phyloP scores from a whole-genome alignment of 1,140 invertebrate genomes.

The Battus philenor region DNA sequence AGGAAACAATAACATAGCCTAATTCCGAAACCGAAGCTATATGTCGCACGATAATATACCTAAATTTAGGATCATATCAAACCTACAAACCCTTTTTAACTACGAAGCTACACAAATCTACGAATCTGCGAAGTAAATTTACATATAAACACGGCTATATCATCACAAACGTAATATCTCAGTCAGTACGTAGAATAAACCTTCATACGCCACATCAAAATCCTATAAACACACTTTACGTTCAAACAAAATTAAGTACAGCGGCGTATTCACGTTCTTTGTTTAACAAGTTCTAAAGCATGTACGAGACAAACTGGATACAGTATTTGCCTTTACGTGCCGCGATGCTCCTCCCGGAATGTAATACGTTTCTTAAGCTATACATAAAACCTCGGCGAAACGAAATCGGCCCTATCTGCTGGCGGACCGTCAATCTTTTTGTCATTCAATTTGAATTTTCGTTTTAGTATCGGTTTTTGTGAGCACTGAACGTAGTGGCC shows the following conservation, averaged over 20 bases:
- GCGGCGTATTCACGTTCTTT: neutral
- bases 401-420: constrained; percentile 58
- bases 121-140: too few relatives aligned
- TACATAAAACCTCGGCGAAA: constrained; percentile 58
- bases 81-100: too few relatives aligned
- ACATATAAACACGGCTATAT: too few relatives aligned
- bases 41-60: too few relatives aligned
- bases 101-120: too few relatives aligned
- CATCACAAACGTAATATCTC: too few relatives aligned
- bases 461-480: constrained; percentile 54
- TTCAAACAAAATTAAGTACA: neutral
- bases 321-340: constrained; percentile 10
- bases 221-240: neutral
- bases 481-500: constrained; percentile 22
- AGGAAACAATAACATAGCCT: too few relatives aligned
- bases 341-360: constrained; percentile 23
- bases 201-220: constrained; percentile 2
- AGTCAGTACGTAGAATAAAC: too few relatives aligned
- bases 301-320: constrained; percentile 8
- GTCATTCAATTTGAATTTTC: constrained; percentile 71
- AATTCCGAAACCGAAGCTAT: too few relatives aligned
- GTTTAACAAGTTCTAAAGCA: neutral
- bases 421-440: constrained; percentile 65
- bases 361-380: constrained; percentile 52
- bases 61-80: too few relatives aligned